Conservation (phyloP, 2,888 invertebrate genomes). For the Machimus atricapillus region DNA sequence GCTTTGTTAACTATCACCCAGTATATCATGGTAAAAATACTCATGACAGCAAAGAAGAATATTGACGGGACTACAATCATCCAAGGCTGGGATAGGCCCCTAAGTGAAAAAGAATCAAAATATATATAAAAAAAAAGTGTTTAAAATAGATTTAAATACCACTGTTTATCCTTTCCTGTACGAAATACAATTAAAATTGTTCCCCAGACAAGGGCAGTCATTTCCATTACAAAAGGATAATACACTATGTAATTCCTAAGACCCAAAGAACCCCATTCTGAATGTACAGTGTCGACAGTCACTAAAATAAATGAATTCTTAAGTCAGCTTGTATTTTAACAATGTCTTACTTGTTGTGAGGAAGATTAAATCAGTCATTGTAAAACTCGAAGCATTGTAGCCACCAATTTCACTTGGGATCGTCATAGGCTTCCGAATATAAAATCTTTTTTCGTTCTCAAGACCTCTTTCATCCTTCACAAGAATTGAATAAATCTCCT, state of each 20-base stretch:
- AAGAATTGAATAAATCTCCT: background rate
- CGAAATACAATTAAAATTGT: background rate
- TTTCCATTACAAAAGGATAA: constrained; percentile 10
- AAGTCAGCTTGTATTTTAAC: background rate
- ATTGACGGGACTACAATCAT: constrained; percentile 18
- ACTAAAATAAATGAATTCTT: background rate
- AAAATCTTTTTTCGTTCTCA: background rate
- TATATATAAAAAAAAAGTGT: background rate
- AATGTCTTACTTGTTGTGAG: background rate
- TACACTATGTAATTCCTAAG: background rate
- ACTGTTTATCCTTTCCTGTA: background rate
- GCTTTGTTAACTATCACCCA: background rate
- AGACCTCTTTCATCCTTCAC: background rate
- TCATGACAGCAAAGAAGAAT: background rate
- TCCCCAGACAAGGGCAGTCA: background rate
- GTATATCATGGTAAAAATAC: background rate
- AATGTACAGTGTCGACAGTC: background rate
- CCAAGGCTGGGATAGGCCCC: constrained; percentile 19
- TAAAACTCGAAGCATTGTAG: background rate
- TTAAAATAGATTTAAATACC: background rate
- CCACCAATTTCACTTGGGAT: background rate
- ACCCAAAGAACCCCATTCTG: background rate
- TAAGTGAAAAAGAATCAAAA: background rate
- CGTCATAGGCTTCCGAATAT: background rate
- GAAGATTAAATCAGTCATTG: background rate